These are phyloP conservation scores for Heliconius congener DNA, from an alignment of 1,140 invertebrate species.

Conservation along the genomic window DNA sequence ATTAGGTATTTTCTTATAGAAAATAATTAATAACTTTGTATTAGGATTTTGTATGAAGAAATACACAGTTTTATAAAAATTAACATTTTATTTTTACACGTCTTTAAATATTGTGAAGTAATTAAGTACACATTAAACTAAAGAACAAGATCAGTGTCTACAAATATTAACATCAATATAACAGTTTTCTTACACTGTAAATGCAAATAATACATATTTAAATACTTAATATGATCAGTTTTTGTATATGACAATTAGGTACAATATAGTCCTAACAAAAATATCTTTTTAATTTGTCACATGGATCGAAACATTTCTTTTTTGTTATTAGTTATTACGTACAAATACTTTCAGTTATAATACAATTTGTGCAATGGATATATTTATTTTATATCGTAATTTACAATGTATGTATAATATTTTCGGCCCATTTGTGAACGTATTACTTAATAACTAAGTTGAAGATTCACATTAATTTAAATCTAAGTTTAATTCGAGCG, in stretches of 20 bases:
- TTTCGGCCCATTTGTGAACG: neutral
- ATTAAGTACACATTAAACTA: constrained; percentile 34
- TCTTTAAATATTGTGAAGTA: constrained; percentile 20
- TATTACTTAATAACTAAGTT: constrained; percentile 5
- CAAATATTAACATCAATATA: constrained; percentile 32
- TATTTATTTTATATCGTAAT: neutral
- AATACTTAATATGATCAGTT: constrained; percentile 8
- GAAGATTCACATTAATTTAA: neutral
- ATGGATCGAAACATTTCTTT: neutral
- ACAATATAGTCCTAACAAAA: constrained; percentile 49
- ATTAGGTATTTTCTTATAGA: too few species aligned
- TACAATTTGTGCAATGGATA: constrained; percentile 2
- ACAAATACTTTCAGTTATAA: constrained; percentile 3
- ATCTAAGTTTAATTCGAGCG: constrained; percentile 6
- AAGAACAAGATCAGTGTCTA: constrained; percentile 24
- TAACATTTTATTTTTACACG: constrained; percentile 39
- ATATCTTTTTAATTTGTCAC: constrained; percentile 37
- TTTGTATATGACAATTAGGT: constrained; percentile 22
- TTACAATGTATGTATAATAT: neutral
- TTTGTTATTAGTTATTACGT: neutral
- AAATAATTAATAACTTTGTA: too few species aligned
- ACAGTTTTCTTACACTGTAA: constrained; percentile 26
- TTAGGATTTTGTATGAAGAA: neutral
- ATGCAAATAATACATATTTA: constrained; percentile 24
- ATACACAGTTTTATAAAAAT: constrained; percentile 30